These are phyloP conservation scores for Xanthia icteritia DNA, from an alignment of 2,888 invertebrate genomes.

Conservation along the genomic window DNA sequence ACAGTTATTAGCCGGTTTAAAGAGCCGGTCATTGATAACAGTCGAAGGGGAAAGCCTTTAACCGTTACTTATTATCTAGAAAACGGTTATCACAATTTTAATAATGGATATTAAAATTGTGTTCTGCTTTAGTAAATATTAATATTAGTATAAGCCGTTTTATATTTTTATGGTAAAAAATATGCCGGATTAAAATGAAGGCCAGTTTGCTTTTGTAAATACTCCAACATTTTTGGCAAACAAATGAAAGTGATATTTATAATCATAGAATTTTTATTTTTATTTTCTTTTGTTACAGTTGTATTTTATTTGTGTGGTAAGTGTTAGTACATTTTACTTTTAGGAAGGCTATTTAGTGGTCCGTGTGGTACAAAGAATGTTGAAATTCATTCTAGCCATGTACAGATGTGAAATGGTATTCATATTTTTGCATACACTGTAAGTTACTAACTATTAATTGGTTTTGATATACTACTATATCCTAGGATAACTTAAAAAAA, in stretches of 20 bases:
- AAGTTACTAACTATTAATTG: background rate
- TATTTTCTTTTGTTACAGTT: background rate
- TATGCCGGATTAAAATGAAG: background rate
- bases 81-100: slow-evolving; percentile 34
- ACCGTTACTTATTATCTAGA: slow-evolving; percentile 19
- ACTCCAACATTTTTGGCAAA: slow-evolving; percentile 32
- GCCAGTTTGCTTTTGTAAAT: background rate
- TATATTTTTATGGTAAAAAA: background rate
- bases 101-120: slow-evolving; percentile 22
- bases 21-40: slow-evolving; percentile 61
- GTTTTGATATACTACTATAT: background rate
- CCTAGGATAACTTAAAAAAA: background rate
- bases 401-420: background rate
- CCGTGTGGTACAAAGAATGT: background rate
- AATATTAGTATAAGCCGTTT: background rate
- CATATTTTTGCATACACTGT: background rate
- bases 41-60: slow-evolving; percentile 36
- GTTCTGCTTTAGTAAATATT: slow-evolving; percentile 5
- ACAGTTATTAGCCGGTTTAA: slow-evolving; percentile 71
- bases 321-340: background rate
- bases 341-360: background rate
- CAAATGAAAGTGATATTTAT: slow-evolving; percentile 24
- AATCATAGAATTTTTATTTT: too few relatives aligned
- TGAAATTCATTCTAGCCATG: background rate
- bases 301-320: background rate